Base-by-base conservation (phyloP, 2,113 vertebrate genomes). In the Dermatemys mawii region DNA sequence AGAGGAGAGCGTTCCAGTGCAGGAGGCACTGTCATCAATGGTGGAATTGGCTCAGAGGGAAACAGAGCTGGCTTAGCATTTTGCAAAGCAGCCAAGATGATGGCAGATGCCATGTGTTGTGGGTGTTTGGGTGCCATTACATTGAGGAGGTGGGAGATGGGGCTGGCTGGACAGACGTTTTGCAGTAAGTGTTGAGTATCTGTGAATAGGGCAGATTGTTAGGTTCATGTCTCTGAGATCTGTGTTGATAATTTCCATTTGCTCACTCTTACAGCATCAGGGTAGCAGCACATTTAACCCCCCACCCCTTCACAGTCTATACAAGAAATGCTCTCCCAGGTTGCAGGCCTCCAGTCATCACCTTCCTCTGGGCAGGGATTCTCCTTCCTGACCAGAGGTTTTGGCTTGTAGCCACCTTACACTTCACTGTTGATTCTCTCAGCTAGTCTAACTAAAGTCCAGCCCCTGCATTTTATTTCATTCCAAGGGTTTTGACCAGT, bases 81-180 rank as follows among this genome's bases (percentile, higher is more conserved):
- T 94, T 32, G 38, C 41, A 91, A 92, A 83, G 51, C 87, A 93
- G 5, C 85, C 41, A 85, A 22, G 29, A 32, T 91, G 76, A 86
- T 97, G 78, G 85, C 86, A 96, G 85, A 90, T 70, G 55, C 91
- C 92, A 92, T 78, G 87, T 81, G 55, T 2, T 8, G 4, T 0
- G 1, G 75, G 41, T 2, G 1, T 13, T 46, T 16, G n/a, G 53
- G 3, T 60, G 35, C 2, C 78, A 49, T 60, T 85, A 79, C 29
- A 90, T 90, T 60, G 3, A 41, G 84, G 75, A 38, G n/a, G 19
- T 22, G 21, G 19, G n/a, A 70, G 67, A 38, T n/a, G 19, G n/a
- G 67, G n/a, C 67, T 70, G 9, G 8, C 8, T 70, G 57, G 57
- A 60, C 13, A 22, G 67, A 9, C 17, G 17, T 70, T 78, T 21